These are phyloP conservation scores for Harpalus rufipes DNA, from an alignment of 2,888 invertebrate genomes.

Conservation along the genomic window DNA sequence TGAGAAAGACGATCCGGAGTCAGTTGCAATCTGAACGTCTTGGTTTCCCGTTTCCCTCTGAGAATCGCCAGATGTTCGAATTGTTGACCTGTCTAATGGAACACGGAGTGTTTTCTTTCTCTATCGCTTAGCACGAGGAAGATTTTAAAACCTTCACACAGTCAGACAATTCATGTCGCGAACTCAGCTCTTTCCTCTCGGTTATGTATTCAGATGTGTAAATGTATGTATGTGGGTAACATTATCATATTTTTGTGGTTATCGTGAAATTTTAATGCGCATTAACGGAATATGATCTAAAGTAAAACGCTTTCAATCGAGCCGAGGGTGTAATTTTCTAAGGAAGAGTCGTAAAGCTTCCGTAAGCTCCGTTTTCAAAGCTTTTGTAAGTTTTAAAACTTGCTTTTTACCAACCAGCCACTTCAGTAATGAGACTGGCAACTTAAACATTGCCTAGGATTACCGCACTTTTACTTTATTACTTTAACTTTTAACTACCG, in stretches of 20 bases:
- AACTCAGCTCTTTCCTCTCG: not conserved
- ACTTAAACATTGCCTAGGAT: conserved; percentile 45
- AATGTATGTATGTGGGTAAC: conserved; percentile 11
- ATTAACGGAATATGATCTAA: conserved; percentile 57
- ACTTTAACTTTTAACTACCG: conserved; percentile 39
- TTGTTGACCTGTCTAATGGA: conserved; percentile 75
- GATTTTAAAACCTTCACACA: conserved; percentile 31
- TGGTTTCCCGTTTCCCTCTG: not conserved
- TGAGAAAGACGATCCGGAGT: not conserved
- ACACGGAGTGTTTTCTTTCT: conserved; percentile 73
- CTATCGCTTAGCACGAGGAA: conserved; percentile 34
- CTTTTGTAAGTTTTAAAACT: conserved; percentile 63
- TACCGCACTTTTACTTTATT: conserved; percentile 35
- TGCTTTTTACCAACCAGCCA: conserved; percentile 53
- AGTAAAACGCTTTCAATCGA: conserved; percentile 63
- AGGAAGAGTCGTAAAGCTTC: conserved; percentile 50
- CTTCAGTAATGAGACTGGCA: conserved; percentile 25
- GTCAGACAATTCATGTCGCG: too few relatives aligned
- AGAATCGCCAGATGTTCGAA: conserved; percentile 50
- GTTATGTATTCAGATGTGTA: conserved; percentile 5
- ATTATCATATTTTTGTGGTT: conserved; percentile 7
- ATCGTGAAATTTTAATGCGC: conserved; percentile 55
- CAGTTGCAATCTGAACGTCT: conserved; percentile 5
- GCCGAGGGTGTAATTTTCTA: conserved; percentile 46
- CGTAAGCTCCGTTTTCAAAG: conserved; percentile 56